Percentiles rank a stretch among this genome's conserved stretches.
phyloP scores from a whole-genome alignment of 2,113 vertebrate genomes.

The Nothoprocta pentlandii region DNA sequence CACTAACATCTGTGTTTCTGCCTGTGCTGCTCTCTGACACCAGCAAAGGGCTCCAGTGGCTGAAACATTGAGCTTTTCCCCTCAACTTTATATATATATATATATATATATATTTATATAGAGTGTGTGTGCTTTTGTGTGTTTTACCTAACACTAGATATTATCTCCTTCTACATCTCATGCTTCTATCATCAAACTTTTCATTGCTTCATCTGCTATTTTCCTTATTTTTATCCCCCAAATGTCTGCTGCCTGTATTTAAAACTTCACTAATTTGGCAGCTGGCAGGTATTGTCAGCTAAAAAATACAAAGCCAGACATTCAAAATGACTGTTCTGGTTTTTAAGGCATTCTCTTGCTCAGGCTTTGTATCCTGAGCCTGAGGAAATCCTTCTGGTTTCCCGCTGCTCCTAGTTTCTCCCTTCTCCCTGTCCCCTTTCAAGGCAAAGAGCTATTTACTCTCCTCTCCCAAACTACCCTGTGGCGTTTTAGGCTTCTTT shows the following conservation, averaged over 20 bases:
- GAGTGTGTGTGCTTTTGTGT: too few relatives aligned
- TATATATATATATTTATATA: not conserved
- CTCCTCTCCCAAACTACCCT: not conserved
- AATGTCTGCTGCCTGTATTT: not conserved
- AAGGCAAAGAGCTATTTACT: not conserved
- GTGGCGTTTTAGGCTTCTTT: fast-evolving
- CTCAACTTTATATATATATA: not conserved
- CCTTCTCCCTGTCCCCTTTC: not conserved
- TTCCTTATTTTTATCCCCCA: not conserved
- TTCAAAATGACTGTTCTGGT: not conserved
- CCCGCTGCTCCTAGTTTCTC: not conserved
- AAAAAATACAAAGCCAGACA: not conserved
- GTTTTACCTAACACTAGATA: not conserved
- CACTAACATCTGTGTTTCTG: not conserved
- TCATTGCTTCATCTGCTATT: not conserved
- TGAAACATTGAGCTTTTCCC: not conserved
- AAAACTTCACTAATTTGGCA: not conserved
- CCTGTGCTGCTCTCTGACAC: not conserved
- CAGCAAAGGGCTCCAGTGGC: not conserved
- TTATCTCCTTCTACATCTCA: not conserved
- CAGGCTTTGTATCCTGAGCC: not conserved
- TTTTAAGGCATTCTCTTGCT: not conserved
- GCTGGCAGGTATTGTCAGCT: not conserved
- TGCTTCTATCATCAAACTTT: not conserved
- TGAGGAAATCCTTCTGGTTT: not conserved